phyloP scores from a whole-genome alignment of 64 coral and sea anemone genomes.

The Hydrozoanthus tunicans region DNA sequence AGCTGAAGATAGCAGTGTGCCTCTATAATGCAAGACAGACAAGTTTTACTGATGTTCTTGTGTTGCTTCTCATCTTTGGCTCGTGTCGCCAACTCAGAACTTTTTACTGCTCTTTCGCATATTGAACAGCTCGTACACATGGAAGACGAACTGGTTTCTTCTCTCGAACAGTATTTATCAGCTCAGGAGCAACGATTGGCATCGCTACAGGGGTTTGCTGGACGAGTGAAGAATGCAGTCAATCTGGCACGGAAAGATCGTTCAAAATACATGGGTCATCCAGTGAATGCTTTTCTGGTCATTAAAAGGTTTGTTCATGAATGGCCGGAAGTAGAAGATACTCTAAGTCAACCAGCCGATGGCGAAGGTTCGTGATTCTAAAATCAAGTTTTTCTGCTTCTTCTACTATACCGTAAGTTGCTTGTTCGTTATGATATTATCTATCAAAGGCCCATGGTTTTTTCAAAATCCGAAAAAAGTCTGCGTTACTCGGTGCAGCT shows the following conservation, averaged over 20 bases:
- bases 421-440: too few species aligned
- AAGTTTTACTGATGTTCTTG: background rate
- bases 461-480: too few species aligned
- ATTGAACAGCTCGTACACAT: conserved; percentile 73
- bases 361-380: conserved; percentile 63
- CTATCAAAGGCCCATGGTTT: too few species aligned
- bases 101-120: conserved; percentile 87
- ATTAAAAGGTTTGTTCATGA: conserved; percentile 90
- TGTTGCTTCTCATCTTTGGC: conserved; percentile 2
- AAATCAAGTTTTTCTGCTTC: background rate
- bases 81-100: conserved; percentile 34
- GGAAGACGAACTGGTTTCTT: conserved; percentile 65
- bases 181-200: conserved; percentile 61
- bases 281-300: conserved; percentile 81
- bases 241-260: conserved; percentile 51
- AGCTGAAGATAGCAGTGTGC: background rate
- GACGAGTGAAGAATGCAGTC: conserved; percentile 60
- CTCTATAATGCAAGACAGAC: conserved; percentile 10
- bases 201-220: conserved; percentile 59
- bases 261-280: conserved; percentile 66
- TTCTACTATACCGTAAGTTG: background rate
- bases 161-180: conserved; percentile 76
- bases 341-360: conserved; percentile 28
- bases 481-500: too few species aligned
- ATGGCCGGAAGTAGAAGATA: conserved; percentile 68